Conservation (phyloP, 2,888 invertebrate species). For the Himalopsyche kuldschensis region DNA sequence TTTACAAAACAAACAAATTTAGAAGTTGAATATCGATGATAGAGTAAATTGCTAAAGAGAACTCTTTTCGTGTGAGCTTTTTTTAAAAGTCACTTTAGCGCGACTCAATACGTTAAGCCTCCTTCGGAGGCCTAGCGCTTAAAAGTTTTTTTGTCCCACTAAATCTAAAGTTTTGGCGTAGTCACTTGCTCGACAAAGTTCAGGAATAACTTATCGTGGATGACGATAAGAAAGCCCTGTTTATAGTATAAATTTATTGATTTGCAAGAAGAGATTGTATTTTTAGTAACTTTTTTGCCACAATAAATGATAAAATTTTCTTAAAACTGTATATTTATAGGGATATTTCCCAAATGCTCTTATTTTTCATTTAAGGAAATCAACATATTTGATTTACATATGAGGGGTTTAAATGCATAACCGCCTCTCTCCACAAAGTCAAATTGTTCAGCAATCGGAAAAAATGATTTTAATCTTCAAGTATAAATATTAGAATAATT, state of each 20-base stretch:
- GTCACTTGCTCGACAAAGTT: background rate
- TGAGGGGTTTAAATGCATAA: too few species aligned
- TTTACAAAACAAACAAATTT: too few species aligned
- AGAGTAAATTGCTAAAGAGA: background rate
- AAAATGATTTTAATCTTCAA: too few species aligned
- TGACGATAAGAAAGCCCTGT: background rate
- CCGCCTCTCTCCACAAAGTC: too few species aligned
- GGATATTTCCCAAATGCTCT: too few species aligned
- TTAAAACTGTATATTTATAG: too few species aligned
- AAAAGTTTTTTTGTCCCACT: background rate
- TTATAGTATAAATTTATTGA: background rate
- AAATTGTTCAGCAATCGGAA: too few species aligned
- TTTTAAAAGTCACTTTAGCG: background rate
- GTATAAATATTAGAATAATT: too few species aligned
- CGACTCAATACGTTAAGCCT: background rate
- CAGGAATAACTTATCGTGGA: background rate
- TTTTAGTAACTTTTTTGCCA: background rate
- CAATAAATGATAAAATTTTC: background rate
- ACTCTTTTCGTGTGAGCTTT: background rate
- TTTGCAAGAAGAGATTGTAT: background rate
- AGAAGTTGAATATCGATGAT: too few species aligned
- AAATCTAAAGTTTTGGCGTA: background rate
- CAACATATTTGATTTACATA: too few species aligned
- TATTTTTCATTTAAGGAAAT: too few species aligned
- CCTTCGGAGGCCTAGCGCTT: background rate